These are phyloP conservation scores for Cecropterus lyciades DNA, from an alignment of 1,140 invertebrate genomes.

Conservation along the genomic window DNA sequence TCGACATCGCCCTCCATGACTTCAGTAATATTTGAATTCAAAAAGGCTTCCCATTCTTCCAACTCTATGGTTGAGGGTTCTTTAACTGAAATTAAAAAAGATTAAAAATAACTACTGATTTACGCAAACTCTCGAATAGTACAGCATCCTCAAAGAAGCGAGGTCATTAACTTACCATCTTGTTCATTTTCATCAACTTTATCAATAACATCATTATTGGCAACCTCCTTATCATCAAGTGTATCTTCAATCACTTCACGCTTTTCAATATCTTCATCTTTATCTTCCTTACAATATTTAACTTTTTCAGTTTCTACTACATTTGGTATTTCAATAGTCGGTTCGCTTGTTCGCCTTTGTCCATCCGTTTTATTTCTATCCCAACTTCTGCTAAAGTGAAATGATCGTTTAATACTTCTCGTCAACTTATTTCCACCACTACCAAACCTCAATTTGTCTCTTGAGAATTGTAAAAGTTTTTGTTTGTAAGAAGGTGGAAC, in stretches of 20 bases:
- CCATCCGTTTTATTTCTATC: slow-evolving; percentile 74
- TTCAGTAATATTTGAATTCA: slow-evolving; percentile 88
- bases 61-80: slow-evolving; percentile 89
- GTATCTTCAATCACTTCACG: slow-evolving; percentile 74
- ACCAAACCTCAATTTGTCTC: slow-evolving; percentile 78
- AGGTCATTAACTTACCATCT: slow-evolving; percentile 64
- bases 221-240: slow-evolving; percentile 65
- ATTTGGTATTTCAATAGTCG: slow-evolving; percentile 65
- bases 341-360: slow-evolving; percentile 78
- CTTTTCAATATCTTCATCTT: slow-evolving; percentile 76
- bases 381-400: slow-evolving; percentile 75
- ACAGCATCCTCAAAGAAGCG: not conserved
- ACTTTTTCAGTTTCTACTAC: slow-evolving; percentile 53
- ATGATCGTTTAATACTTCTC: slow-evolving; percentile 80
- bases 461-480: slow-evolving; percentile 80
- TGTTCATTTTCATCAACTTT: slow-evolving; percentile 60
- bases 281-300: slow-evolving; percentile 70
- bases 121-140: slow-evolving; percentile 6
- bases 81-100: slow-evolving; percentile 59
- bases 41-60: slow-evolving; percentile 92
- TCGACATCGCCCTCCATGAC: slow-evolving; percentile 90
- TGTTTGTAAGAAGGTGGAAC: slow-evolving; percentile 83
- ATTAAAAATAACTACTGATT: no score
- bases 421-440: slow-evolving; percentile 79
- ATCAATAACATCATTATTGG: slow-evolving; percentile 70